A percentile compares a stretch with the other conserved stretches of the same genome.
Evolutionary conservation across 2,888 invertebrate genomes (phyloP).

Genomic region (Cyaniris semiargus): DNA sequence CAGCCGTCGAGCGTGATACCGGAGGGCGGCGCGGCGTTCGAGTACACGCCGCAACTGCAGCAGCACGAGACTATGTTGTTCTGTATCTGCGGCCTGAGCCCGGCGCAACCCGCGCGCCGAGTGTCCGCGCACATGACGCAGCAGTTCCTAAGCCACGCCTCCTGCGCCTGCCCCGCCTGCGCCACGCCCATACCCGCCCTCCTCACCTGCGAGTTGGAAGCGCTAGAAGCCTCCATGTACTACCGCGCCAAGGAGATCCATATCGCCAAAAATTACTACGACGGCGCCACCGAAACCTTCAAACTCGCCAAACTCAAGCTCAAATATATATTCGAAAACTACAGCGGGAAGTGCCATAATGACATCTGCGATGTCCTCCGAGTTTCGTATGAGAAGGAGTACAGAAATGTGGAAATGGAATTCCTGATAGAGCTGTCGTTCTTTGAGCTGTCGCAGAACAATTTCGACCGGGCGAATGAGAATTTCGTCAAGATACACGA

Average conservation of each 20-base stretch:
- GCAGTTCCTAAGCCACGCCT: conserved; percentile 52
- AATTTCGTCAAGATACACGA: conserved; percentile 58
- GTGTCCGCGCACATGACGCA: conserved; percentile 54
- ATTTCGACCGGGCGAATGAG: conserved; percentile 53
- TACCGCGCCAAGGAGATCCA: conserved; percentile 56
- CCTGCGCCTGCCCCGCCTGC: conserved; percentile 59
- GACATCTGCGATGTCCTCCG: conserved; percentile 50
- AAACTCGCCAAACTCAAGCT: conserved; percentile 49
- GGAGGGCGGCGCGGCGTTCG: conserved; percentile 4
- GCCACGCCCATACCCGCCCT: conserved; percentile 47
- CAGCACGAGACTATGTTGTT: conserved; percentile 51
- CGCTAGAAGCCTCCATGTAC: conserved; percentile 58
- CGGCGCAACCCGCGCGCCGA: conserved; percentile 46
- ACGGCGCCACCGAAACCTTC: conserved; percentile 52
- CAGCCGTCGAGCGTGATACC: conserved; percentile 46
- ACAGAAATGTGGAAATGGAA: conserved; percentile 49
- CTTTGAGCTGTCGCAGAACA: conserved; percentile 53
- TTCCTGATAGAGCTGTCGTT: conserved; percentile 57
- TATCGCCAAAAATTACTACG: conserved; percentile 62
- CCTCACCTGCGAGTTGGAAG: conserved; percentile 48
- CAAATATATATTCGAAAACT: conserved; percentile 39
- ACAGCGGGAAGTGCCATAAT: conserved; percentile 45
- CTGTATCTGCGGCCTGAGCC: conserved; percentile 52
- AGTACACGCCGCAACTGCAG: conserved; percentile 18
- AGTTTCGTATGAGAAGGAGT: conserved; percentile 44